Evolutionary conservation across 2,797 vertebrate species (phyloP).

Genomic region (Danio tinwini): DNA sequence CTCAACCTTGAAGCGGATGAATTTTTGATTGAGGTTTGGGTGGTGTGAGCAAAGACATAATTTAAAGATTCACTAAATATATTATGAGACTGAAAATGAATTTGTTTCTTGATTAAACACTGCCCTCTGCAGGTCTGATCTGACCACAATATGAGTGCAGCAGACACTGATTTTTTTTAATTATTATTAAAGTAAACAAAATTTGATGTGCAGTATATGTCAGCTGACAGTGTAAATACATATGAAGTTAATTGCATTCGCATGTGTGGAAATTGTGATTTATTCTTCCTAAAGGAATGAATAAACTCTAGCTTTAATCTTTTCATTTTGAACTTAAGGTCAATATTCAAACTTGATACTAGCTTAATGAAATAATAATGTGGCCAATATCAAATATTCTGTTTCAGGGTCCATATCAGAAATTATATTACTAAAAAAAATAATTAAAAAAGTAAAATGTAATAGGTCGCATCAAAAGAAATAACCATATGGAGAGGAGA

Average conservation of each 20-base stretch:
- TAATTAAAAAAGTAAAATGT: neutral
- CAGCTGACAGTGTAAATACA: neutral
- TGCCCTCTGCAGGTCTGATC: conserved; percentile 31
- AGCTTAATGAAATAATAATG: neutral
- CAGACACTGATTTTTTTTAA: neutral
- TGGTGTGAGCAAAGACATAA: neutral
- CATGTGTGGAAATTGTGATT: neutral
- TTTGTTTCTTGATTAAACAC: neutral
- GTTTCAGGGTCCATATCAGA: neutral
- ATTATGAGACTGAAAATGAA: neutral
- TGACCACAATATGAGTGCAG: neutral
- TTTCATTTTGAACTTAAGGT: neutral
- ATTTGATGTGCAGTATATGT: neutral
- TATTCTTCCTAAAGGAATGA: neutral
- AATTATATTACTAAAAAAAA: neutral
- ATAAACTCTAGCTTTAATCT: neutral
- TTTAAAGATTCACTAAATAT: neutral
- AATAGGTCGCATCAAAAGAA: neutral
- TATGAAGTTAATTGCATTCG: too few species aligned
- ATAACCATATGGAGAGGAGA: neutral
- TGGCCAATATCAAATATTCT: neutral
- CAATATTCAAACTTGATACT: neutral
- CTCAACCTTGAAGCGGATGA: neutral
- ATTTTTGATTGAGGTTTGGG: neutral
- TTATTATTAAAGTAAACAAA: neutral